These are phyloP conservation scores for Camarhynchus parvulus DNA, from an alignment of 2,113 vertebrate species.

Conservation along the genomic window DNA sequence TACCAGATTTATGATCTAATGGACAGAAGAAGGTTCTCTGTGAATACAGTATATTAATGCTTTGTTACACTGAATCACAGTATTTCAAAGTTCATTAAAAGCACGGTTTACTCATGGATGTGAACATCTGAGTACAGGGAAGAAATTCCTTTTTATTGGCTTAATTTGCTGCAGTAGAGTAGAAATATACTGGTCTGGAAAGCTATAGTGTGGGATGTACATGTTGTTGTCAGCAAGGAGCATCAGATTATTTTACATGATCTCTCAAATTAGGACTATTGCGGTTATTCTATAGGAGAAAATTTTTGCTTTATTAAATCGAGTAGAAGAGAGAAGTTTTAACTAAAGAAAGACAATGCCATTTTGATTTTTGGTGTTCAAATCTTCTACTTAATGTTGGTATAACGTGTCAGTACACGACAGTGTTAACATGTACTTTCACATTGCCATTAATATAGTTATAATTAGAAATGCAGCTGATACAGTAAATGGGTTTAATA, in stretches of 20 bases:
- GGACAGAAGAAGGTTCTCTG: constrained; percentile 4
- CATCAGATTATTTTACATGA: background rate
- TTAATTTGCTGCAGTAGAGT: constrained; percentile 2
- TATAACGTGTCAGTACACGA: fast-evolving
- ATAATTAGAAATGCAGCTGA: constrained; percentile 68
- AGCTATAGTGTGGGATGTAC: background rate
- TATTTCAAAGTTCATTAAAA: constrained; percentile 26
- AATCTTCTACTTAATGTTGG: background rate
- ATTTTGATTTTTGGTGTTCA: background rate
- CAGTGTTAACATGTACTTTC: constrained; percentile 13
- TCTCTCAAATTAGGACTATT: background rate
- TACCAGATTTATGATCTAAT: constrained; percentile 28
- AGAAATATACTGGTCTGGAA: background rate
- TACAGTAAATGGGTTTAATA: constrained; percentile 60
- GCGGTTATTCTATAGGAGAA: background rate
- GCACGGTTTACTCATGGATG: background rate
- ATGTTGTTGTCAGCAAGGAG: background rate
- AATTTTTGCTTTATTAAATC: constrained; percentile 36
- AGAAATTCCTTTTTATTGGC: background rate
- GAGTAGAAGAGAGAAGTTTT: constrained; percentile 13
- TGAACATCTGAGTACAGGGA: background rate
- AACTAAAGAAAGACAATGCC: constrained; percentile 4
- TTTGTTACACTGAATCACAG: background rate
- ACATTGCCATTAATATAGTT: constrained; percentile 57
- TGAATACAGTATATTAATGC: background rate